These are phyloP conservation scores for Siphonodentalium dalli DNA, from an alignment of 2,888 invertebrate species.

Conservation along the genomic window DNA sequence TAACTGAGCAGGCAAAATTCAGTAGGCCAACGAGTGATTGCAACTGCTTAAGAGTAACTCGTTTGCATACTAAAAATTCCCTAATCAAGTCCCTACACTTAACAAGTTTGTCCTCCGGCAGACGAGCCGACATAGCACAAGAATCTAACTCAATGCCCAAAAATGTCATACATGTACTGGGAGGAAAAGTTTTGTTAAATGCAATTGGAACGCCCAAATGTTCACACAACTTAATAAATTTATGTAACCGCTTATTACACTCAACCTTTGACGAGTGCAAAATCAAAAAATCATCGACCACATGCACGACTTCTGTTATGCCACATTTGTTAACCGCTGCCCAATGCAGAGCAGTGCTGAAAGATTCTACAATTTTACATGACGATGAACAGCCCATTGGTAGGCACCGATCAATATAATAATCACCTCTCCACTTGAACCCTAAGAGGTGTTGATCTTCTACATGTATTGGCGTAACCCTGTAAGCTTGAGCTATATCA, in stretches of 20 bases:
- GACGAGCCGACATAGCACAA: not conserved
- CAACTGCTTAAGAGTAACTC: not conserved
- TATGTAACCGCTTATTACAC: not conserved
- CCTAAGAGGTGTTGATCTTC: slow-evolving; percentile 3
- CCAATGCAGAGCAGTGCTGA: slow-evolving; percentile 13
- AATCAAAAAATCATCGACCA: slow-evolving; percentile 15
- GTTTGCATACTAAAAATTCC: not conserved
- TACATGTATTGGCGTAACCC: not conserved
- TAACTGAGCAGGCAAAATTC: slow-evolving; percentile 11
- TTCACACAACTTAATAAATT: not conserved
- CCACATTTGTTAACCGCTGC: slow-evolving; percentile 3
- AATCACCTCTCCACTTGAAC: not conserved
- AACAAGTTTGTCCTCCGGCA: not conserved
- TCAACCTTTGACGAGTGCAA: not conserved
- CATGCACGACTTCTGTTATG: not conserved
- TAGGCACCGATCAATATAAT: slow-evolving; percentile 5
- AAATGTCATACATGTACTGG: not conserved
- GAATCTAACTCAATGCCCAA: slow-evolving; percentile 3
- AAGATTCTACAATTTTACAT: slow-evolving; percentile 10
- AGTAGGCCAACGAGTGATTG: slow-evolving; percentile 4
- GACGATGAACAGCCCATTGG: too few relatives aligned
- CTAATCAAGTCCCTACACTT: not conserved
- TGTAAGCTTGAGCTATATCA: slow-evolving; percentile 4
- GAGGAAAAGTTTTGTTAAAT: not conserved
- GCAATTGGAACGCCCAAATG: not conserved